A percentile compares a stretch with the other conserved stretches of the same genome.
phyloP scores from a whole-genome alignment of 2,113 vertebrate genomes.

The Jaculus jaculus region DNA sequence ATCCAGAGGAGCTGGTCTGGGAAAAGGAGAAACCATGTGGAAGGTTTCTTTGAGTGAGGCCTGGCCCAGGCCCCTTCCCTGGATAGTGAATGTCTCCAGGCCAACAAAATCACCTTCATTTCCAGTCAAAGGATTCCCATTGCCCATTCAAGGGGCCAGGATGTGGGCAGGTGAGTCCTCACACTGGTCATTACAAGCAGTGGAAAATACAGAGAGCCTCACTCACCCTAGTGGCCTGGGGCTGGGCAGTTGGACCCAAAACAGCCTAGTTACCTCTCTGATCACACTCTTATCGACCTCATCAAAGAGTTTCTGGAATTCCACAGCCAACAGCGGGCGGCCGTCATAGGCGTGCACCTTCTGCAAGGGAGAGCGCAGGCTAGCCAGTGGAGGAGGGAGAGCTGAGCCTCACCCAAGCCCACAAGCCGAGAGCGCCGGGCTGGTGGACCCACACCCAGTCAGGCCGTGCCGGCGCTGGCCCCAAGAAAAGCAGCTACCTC shows the following conservation, averaged over 20 bases:
- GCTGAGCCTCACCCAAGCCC: rapidly evolving
- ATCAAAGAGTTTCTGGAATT: constrained; percentile 92
- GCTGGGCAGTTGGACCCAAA: background rate
- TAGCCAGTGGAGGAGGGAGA: rapidly evolving
- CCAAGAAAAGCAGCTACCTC: constrained; percentile 77
- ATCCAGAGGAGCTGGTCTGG: background rate
- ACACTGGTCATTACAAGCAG: rapidly evolving
- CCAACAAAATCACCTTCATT: background rate
- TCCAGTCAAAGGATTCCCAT: background rate
- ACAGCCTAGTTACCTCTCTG: constrained; percentile 81
- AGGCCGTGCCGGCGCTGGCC: background rate
- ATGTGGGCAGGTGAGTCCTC: background rate
- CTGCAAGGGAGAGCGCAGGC: constrained; percentile 64
- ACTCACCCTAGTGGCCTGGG: background rate
- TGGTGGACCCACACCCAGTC: no score
- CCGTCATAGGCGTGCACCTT: constrained; percentile 72
- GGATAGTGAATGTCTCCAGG: background rate
- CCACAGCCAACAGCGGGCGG: constrained; percentile 83
- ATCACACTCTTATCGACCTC: constrained; percentile 91
- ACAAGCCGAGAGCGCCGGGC: rapidly evolving
- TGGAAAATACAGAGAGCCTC: background rate
- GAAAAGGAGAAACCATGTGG: background rate
- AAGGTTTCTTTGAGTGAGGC: background rate
- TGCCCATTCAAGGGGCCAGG: background rate
- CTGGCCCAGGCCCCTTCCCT: background rate